Conservation (phyloP, 2,888 invertebrate genomes). For the Orthonychiurus folsomi region DNA sequence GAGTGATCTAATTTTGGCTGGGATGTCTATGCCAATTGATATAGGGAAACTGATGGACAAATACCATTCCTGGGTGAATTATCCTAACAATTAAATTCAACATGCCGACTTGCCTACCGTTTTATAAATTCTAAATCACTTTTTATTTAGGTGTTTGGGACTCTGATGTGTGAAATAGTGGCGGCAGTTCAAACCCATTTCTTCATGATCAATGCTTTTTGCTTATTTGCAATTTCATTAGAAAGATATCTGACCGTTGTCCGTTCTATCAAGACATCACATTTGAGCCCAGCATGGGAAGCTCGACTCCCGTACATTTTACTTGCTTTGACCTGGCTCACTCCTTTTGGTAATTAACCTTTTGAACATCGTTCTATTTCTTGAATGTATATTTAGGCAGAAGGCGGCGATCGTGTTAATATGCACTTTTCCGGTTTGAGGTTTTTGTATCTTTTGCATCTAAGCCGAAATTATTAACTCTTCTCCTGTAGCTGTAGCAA, state of each 20-base stretch:
- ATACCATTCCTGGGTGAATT: conserved; percentile 21
- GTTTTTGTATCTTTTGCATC: too few relatives aligned
- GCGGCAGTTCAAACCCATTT: conserved; percentile 26
- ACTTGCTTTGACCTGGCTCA: conserved; percentile 13
- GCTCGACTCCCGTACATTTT: conserved; percentile 11
- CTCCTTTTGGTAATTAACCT: conserved; percentile 14
- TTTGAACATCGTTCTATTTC: too few relatives aligned
- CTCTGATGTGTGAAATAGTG: conserved; percentile 24
- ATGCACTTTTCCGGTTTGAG: too few relatives aligned
- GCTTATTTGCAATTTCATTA: conserved; percentile 27
- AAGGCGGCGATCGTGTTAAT: too few relatives aligned
- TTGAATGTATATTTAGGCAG: too few relatives aligned
- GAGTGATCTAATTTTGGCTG: conserved; percentile 25
- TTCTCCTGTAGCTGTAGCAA: too few relatives aligned
- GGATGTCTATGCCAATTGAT: conserved; percentile 23
- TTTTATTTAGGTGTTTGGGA: conserved; percentile 26
- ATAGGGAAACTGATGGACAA: conserved; percentile 16
- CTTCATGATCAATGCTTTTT: conserved; percentile 26
- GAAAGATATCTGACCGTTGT: conserved; percentile 31
- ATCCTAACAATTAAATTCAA: not conserved
- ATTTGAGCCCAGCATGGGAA: conserved; percentile 7
- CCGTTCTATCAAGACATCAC: conserved; percentile 14
- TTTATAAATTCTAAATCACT: too few relatives aligned
- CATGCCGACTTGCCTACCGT: not conserved
- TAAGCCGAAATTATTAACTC: too few relatives aligned